Evolutionary conservation across 1,140 invertebrate genomes (phyloP).

Genomic region (Nautilus pompilius): DNA sequence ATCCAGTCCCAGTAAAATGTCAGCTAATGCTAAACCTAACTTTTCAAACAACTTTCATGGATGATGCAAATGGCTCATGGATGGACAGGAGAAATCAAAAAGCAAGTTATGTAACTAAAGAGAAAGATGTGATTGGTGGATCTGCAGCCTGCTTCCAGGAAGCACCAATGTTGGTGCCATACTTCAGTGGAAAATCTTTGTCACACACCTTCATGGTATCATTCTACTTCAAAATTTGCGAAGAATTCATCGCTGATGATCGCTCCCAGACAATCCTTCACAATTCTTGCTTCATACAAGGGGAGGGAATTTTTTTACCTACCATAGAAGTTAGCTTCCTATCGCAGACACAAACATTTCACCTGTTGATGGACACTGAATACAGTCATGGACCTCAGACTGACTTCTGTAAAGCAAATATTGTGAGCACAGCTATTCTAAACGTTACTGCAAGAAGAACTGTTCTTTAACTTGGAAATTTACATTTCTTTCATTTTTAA

Average conservation of each 20-base stretch:
- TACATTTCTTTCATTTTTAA: too few species aligned
- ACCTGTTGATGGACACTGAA: not conserved
- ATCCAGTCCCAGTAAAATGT: too few species aligned
- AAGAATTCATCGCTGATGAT: not conserved
- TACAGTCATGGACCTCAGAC: not conserved
- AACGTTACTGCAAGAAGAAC: too few species aligned
- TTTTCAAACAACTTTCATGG: not conserved
- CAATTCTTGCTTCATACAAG: slow-evolving; percentile 5
- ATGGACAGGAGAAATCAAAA: not conserved
- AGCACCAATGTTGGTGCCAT: not conserved
- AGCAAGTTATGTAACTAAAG: not conserved
- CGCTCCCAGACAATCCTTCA: not conserved
- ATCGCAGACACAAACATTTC: not conserved
- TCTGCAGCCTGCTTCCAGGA: not conserved
- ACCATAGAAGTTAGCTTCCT: not conserved
- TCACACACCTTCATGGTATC: not conserved
- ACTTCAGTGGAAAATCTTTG: not conserved
- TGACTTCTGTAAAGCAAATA: slow-evolving; percentile 5
- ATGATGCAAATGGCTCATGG: not conserved
- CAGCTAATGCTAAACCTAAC: not conserved
- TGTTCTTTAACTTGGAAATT: too few species aligned
- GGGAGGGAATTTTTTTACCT: not conserved
- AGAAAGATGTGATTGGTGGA: too few species aligned
- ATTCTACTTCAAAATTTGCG: not conserved
- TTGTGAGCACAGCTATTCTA: slow-evolving; percentile 8